Evolutionary conservation across 1,140 invertebrate genomes (phyloP).

Genomic region (Dreissena polymorpha): DNA sequence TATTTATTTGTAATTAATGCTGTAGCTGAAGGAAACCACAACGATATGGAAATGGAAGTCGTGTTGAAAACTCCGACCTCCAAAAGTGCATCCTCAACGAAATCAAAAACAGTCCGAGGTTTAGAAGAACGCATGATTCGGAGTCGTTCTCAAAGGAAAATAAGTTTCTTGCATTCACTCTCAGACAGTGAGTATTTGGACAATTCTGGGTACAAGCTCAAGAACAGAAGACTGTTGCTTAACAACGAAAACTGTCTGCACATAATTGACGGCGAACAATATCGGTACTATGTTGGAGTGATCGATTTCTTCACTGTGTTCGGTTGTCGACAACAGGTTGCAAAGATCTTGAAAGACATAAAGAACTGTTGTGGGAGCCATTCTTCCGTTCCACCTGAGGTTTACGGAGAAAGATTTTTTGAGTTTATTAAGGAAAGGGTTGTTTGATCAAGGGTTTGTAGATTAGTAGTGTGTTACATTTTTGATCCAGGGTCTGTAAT

Average conservation of each 20-base stretch:
- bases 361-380: conserved; percentile 41
- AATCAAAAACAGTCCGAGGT: too few species aligned
- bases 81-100: too few species aligned
- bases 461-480: too few species aligned
- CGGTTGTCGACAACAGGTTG: conserved; percentile 28
- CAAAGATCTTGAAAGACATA: conserved; percentile 34
- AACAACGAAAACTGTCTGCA: conserved; percentile 43
- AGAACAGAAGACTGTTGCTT: conserved; percentile 26
- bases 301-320: conserved; percentile 50
- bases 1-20: too few species aligned
- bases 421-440: conserved; percentile 27
- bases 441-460: conserved; percentile 11
- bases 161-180: conserved; percentile 27
- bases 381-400: conserved; percentile 29
- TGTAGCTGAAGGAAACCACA: too few species aligned
- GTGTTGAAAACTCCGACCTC: too few species aligned
- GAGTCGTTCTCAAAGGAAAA: not conserved
- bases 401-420: conserved; percentile 49
- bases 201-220: conserved; percentile 3
- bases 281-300: conserved; percentile 38
- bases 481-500: too few species aligned
- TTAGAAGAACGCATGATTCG: too few species aligned
- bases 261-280: conserved; percentile 33
- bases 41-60: too few species aligned
- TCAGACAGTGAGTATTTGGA: conserved; percentile 37